phyloP scores from a whole-genome alignment of 2,888 invertebrate species.

The Mythimna pallens region DNA sequence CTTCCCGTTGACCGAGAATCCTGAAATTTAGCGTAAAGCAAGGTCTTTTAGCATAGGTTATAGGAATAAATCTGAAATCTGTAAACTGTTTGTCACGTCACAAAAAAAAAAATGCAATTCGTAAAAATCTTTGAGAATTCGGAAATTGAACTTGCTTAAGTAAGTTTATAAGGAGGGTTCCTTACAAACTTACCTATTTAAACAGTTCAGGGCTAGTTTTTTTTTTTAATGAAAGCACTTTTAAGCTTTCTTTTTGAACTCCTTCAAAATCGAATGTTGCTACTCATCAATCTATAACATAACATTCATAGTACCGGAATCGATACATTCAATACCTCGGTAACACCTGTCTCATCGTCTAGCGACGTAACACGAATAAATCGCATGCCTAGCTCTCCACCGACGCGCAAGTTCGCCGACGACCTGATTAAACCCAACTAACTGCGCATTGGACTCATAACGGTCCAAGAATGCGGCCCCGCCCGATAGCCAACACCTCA shows the following conservation, averaged over 20 bases:
- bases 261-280: not conserved
- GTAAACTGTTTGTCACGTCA: too few relatives aligned
- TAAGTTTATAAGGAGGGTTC: too few relatives aligned
- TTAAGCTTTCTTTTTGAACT: not conserved
- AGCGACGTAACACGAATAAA: conserved; percentile 62
- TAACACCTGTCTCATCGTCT: conserved; percentile 29
- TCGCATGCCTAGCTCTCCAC: conserved; percentile 74
- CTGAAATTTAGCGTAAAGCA: too few relatives aligned
- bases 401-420: conserved; percentile 66
- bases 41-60: too few relatives aligned
- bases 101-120: too few relatives aligned
- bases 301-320: conserved; percentile 28
- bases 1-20: too few relatives aligned
- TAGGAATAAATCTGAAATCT: too few relatives aligned
- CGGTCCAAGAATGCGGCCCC: conserved; percentile 79
- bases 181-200: too few relatives aligned
- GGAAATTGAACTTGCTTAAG: too few relatives aligned
- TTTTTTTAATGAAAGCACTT: too few relatives aligned
- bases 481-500: conserved; percentile 62
- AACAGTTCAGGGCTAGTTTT: too few relatives aligned
- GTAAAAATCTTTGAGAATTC: too few relatives aligned
- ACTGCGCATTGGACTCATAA: conserved; percentile 84
- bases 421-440: conserved; percentile 78
- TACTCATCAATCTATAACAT: conserved; percentile 6
- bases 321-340: conserved; percentile 34